Evolutionary conservation across 2,888 invertebrate species (phyloP).

Genomic region (Stenchaetothrips biformis): DNA sequence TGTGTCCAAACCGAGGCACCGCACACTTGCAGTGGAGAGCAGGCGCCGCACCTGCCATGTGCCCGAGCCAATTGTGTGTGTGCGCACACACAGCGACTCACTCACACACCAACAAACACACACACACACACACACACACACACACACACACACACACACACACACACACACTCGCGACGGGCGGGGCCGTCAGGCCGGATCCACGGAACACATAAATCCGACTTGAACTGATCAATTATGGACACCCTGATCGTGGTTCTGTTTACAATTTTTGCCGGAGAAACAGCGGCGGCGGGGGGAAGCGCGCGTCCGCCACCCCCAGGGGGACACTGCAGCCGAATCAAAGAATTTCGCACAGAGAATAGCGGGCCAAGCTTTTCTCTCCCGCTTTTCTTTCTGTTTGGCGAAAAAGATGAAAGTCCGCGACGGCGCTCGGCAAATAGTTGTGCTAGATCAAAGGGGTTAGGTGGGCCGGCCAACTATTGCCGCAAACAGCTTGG

Average conservation of each 20-base stretch:
- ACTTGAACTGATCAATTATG: conserved; percentile 4
- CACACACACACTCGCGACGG: too few relatives aligned
- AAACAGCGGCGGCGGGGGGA: neutral
- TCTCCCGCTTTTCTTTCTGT: neutral
- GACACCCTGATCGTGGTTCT: neutral
- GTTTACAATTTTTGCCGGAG: neutral
- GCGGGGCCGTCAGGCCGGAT: too few relatives aligned
- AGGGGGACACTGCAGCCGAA: neutral
- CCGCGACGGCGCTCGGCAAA: neutral
- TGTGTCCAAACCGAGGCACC: too few relatives aligned
- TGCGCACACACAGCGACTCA: too few relatives aligned
- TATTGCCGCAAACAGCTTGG: conserved; percentile 1
- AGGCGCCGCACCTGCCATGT: too few relatives aligned
- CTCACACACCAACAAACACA: too few relatives aligned
- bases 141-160: too few relatives aligned
- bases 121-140: too few relatives aligned
- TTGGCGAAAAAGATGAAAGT: conserved; percentile 1
- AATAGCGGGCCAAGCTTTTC: neutral
- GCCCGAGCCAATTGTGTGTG: too few relatives aligned
- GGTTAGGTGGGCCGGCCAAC: neutral
- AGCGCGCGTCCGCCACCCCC: neutral
- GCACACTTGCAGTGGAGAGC: too few relatives aligned
- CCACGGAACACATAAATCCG: too few relatives aligned
- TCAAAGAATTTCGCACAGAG: conserved; percentile 6
- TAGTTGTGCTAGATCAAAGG: neutral